Percentiles rank a stretch among this genome's conserved stretches.
phyloP scores from a whole-genome alignment of 2,888 invertebrate species.

The Ichneumoninae sp. region DNA sequence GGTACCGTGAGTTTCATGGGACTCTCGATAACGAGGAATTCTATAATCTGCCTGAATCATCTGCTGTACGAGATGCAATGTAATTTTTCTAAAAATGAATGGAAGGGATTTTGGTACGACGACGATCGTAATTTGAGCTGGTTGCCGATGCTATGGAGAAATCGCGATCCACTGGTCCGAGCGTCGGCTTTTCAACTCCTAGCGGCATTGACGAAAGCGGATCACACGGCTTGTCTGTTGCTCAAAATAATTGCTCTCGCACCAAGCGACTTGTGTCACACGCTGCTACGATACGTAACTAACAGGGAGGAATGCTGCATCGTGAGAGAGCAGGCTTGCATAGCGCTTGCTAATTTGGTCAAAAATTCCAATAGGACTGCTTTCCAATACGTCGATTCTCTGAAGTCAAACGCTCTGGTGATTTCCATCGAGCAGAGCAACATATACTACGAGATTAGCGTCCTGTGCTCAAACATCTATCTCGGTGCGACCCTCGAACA shows the following conservation, averaged over 20 bases:
- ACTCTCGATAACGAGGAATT: conserved; percentile 85
- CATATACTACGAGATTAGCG: conserved; percentile 79
- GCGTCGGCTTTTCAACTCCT: conserved; percentile 86
- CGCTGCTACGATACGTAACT: conserved; percentile 75
- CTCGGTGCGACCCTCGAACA: conserved; percentile 75
- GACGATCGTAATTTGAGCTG: conserved; percentile 79
- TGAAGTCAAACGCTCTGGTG: conserved; percentile 76
- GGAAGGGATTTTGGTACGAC: conserved; percentile 79
- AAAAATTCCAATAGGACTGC: conserved; percentile 75
- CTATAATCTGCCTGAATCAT: conserved; percentile 86
- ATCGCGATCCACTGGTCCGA: conserved; percentile 85
- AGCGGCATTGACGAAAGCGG: conserved; percentile 82
- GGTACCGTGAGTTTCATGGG: conserved; percentile 86
- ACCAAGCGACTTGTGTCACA: conserved; percentile 78
- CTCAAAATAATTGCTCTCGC: conserved; percentile 76
- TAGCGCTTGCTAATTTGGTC: conserved; percentile 85
- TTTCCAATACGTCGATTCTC: conserved; percentile 79
- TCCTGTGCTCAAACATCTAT: conserved; percentile 78
- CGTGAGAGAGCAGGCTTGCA: conserved; percentile 86
- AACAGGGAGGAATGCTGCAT: conserved; percentile 85
- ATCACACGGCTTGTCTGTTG: conserved; percentile 78
- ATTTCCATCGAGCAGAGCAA: conserved; percentile 79
- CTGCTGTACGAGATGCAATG: conserved; percentile 85
- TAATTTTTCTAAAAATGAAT: conserved; percentile 81
- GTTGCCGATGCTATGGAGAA: conserved; percentile 84